Base-by-base conservation (phyloP, 1,140 invertebrate genomes). In the Drosophila takahashii region DNA sequence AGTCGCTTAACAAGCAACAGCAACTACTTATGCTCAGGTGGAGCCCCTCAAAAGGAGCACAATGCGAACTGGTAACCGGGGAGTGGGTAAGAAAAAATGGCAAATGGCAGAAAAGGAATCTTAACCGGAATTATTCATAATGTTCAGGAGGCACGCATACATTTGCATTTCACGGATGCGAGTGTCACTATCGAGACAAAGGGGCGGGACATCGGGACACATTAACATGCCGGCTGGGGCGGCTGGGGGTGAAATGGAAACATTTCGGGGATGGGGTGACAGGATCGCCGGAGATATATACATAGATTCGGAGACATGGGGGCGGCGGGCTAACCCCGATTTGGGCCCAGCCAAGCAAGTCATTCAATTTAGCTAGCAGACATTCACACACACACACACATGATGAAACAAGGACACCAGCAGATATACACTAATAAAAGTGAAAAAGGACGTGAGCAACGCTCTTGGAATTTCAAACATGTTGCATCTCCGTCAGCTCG, bases 41-140 rank as follows among this genome's bases (percentile, higher is more conserved):
- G 61, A 60, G 51, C 10, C 39, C 18, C 34, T 16, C 64, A 53
- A 50, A 50, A 51, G 48, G 67, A 58, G 56, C 69, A 86, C 77
- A 86, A 58, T 52, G 41, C 41, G 41, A 44, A 16, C 15, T 5
- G n/a, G 39, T 22, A 3, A 3, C n/a, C 8, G 2, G 39, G 39
- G 39, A 16, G 37, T 39, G 57, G 27, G 58, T 54, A 64, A 51
- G 47, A 22, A 50, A 39, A 39, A 87, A 87, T 61, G 81, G 77
- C 75, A 77, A 87, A 89, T 83, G 83, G 66, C 75, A 70, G 76
- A 77, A 70, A 74, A 69, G 84, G 84, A 87, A 87, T 89, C 72
- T 79, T 84, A 79, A 73, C 84, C 79, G 80, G 85, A 87, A 87
- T 87, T 84, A 87, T 87, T 87, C 84, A 87, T 87, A 87, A 87